Percentiles rank a stretch among this genome's conserved stretches.
These are phyloP conservation scores for Prietella phreatophila DNA, from an alignment of 2,113 vertebrate species.

Conservation along the genomic window DNA sequence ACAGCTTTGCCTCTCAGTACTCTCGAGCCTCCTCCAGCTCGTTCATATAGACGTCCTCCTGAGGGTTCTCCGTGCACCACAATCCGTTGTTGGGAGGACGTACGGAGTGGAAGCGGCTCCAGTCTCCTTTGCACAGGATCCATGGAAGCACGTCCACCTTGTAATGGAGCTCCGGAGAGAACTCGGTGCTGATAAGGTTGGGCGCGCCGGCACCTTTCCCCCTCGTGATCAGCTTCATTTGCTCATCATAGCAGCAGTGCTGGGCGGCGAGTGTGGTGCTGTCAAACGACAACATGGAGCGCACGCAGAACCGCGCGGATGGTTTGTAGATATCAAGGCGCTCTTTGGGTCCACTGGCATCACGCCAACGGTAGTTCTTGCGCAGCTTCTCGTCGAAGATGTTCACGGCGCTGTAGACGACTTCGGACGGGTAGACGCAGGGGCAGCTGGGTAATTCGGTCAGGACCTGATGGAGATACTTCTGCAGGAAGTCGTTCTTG, in stretches of 20 bases:
- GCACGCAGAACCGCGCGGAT: conserved; percentile 78
- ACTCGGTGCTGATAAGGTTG: conserved; percentile 79
- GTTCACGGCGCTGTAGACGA: conserved; percentile 73
- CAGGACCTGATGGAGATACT: conserved; percentile 81
- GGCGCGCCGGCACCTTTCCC: conserved; percentile 82
- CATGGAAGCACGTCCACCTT: conserved; percentile 84
- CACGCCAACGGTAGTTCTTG: conserved; percentile 81
- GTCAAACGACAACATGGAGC: conserved; percentile 79
- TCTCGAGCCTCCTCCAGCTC: conserved; percentile 84
- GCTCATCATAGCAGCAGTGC: conserved; percentile 84
- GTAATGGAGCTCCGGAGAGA: conserved; percentile 83
- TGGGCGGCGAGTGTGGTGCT: conserved; percentile 82
- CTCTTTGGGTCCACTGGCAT: conserved; percentile 81
- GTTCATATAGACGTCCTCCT: conserved; percentile 75
- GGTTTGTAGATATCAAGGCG: conserved; percentile 86
- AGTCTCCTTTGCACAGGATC: conserved; percentile 89
- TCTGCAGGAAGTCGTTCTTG: conserved; percentile 83
- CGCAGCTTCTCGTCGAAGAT: conserved; percentile 73
- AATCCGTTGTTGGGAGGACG: conserved; percentile 83
- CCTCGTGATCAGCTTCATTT: conserved; percentile 79
- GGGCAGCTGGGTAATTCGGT: conserved; percentile 85
- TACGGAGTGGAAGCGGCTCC: conserved; percentile 81
- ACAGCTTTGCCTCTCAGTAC: conserved; percentile 67
- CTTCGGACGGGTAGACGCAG: conserved; percentile 82
- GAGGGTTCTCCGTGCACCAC: conserved; percentile 74